A percentile compares a stretch with the other conserved stretches of the same genome.
phyloP scores from a whole-genome alignment of 2,888 invertebrate genomes.

The Cetonia aurata region DNA sequence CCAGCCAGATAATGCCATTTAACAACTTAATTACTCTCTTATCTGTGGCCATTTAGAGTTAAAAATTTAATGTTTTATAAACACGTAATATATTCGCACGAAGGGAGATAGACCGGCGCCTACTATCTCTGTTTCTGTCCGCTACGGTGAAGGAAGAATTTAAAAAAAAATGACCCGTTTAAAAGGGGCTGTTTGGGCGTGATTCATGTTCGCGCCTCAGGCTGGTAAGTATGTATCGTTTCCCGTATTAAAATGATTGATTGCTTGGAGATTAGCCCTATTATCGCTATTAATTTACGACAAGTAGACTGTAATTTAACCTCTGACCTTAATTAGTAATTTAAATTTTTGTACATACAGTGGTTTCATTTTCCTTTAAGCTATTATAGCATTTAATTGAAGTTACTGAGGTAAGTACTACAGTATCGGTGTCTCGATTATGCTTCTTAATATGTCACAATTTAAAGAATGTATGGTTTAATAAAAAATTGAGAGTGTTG shows the following conservation, averaged over 20 bases:
- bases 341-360: too few species aligned
- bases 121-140: slow-evolving; percentile 26
- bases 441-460: too few species aligned
- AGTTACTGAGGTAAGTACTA: too few species aligned
- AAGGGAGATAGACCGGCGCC: slow-evolving; percentile 23
- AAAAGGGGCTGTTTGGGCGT: background rate
- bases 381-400: too few species aligned
- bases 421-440: too few species aligned
- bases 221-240: slow-evolving; percentile 8
- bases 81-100: slow-evolving; percentile 41
- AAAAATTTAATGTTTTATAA: slow-evolving; percentile 46
- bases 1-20: slow-evolving; percentile 44
- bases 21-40: slow-evolving; percentile 45
- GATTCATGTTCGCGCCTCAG: slow-evolving; percentile 23
- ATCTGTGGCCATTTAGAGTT: slow-evolving; percentile 43
- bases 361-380: too few species aligned
- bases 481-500: too few species aligned
- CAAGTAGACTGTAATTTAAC: too few species aligned
- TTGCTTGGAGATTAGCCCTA: slow-evolving; percentile 9
- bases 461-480: too few species aligned
- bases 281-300: too few species aligned
- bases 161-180: slow-evolving; percentile 2
- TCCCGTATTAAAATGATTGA: slow-evolving; percentile 18
- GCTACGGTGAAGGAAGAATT: slow-evolving; percentile 1
- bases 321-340: too few species aligned